phyloP scores from a whole-genome alignment of 1,140 invertebrate species.

The Ruditapes philippinarum region DNA sequence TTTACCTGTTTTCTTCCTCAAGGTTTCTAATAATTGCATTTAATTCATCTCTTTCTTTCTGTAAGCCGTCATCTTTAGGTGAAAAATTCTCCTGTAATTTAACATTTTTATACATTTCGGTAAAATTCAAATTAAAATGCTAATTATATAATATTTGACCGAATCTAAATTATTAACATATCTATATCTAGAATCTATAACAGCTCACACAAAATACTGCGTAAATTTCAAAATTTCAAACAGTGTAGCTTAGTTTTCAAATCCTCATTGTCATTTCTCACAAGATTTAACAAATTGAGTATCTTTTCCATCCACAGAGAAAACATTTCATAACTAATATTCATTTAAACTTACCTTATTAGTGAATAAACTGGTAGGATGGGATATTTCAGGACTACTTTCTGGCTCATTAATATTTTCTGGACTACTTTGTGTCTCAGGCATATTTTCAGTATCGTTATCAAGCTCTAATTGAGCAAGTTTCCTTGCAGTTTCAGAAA shows the following conservation, averaged over 20 bases:
- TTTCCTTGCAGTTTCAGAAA: slow-evolving; percentile 56
- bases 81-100: not conserved
- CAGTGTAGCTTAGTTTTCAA: no score
- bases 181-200: no score
- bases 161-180: no score
- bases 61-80: slow-evolving; percentile 53
- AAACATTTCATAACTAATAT: no score
- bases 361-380: slow-evolving; percentile 4
- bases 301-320: no score
- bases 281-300: no score
- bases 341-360: not conserved
- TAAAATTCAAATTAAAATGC: no score
- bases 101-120: no score
- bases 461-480: slow-evolving; percentile 13
- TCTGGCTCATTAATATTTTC: not conserved
- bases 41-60: slow-evolving; percentile 84
- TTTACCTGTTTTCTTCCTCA: slow-evolving; percentile 89
- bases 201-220: no score
- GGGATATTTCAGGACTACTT: not conserved
- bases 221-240: no score
- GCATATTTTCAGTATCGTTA: not conserved
- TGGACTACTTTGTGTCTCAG: not conserved
- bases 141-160: no score
- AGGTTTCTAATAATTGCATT: slow-evolving; percentile 89
- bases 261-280: no score